Conservation (phyloP, 1,140 invertebrate genomes). For the Grapholita molesta region DNA sequence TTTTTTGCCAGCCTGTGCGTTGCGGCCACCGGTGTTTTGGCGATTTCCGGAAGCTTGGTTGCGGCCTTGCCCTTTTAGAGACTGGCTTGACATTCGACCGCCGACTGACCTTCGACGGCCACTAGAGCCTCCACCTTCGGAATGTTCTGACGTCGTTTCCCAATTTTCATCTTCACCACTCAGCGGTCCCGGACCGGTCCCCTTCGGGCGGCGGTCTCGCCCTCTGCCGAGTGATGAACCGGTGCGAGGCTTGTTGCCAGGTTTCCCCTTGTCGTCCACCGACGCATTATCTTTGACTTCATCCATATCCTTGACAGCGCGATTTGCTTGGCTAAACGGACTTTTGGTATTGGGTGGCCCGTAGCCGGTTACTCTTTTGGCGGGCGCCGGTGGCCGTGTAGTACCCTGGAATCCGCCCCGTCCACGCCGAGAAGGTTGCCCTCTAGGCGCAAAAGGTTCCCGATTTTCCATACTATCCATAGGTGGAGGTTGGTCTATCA, state of each 20-base stretch:
- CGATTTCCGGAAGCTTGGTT: slow-evolving; percentile 52
- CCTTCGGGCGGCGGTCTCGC: slow-evolving; percentile 79
- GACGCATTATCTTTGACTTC: slow-evolving; percentile 66
- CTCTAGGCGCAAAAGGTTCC: slow-evolving; percentile 86
- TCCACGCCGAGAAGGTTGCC: slow-evolving; percentile 89
- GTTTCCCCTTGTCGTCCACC: slow-evolving; percentile 61
- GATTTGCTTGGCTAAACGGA: slow-evolving; percentile 82
- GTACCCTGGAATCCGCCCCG: slow-evolving; percentile 82
- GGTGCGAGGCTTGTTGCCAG: slow-evolving; percentile 83
- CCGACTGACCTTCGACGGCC: slow-evolving; percentile 72
- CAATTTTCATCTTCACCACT: slow-evolving; percentile 82
- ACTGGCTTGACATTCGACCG: slow-evolving; percentile 62
- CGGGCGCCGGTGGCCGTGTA: slow-evolving; percentile 67
- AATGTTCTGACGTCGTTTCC: slow-evolving; percentile 85
- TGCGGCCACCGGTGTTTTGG: slow-evolving; percentile 48
- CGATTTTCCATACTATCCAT: slow-evolving; percentile 59
- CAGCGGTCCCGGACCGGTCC: slow-evolving; percentile 75
- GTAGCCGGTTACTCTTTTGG: slow-evolving; percentile 84
- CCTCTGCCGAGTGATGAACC: slow-evolving; percentile 83
- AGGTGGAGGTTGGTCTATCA: slow-evolving; percentile 33
- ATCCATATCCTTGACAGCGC: slow-evolving; percentile 70
- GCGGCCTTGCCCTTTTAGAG: slow-evolving; percentile 48
- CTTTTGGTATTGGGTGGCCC: slow-evolving; percentile 87
- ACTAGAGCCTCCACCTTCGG: slow-evolving; percentile 77
- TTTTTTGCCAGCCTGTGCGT: slow-evolving; percentile 49